Evolutionary conservation across 2,888 invertebrate genomes (phyloP).

Genomic region (Euzophera pinguis): DNA sequence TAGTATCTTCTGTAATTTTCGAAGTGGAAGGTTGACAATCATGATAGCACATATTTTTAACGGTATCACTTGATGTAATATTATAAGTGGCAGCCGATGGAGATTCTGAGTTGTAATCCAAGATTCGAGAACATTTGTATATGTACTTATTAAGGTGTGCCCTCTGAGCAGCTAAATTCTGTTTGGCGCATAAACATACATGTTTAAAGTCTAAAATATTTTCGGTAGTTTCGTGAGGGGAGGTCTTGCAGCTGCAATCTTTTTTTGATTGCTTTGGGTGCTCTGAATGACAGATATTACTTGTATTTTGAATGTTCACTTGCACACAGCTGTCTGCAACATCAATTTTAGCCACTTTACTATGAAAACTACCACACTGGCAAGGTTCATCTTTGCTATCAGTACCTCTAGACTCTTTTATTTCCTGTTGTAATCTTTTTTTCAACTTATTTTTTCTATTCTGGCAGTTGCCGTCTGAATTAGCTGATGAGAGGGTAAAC

Average conservation of each 20-base stretch:
- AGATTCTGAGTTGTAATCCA: slow-evolving; percentile 35
- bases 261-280: slow-evolving; percentile 15
- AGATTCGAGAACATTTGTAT: slow-evolving; percentile 53
- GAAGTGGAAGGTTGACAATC: slow-evolving; percentile 21
- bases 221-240: slow-evolving; percentile 27
- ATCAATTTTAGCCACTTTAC: slow-evolving; percentile 33
- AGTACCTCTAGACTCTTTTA: slow-evolving; percentile 37
- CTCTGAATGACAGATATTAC: slow-evolving; percentile 21
- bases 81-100: slow-evolving; percentile 23
- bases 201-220: slow-evolving; percentile 46
- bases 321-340: slow-evolving; percentile 59
- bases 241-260: slow-evolving; percentile 12
- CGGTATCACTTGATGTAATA: slow-evolving; percentile 23
- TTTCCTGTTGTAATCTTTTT: slow-evolving; percentile 42
- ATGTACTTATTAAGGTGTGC: slow-evolving; percentile 48
- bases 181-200: slow-evolving; percentile 53
- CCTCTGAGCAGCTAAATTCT: slow-evolving; percentile 29
- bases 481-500: slow-evolving; percentile 65
- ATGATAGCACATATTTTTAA: slow-evolving; percentile 16
- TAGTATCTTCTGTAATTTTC: slow-evolving; percentile 8
- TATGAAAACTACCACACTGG: slow-evolving; percentile 52
- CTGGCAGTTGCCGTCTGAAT: slow-evolving; percentile 40
- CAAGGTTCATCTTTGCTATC: slow-evolving; percentile 39
- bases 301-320: slow-evolving; percentile 41
- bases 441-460: slow-evolving; percentile 43